Percentiles rank a stretch among this genome's conserved stretches.
Evolutionary conservation across 2,797 vertebrate species (phyloP).

Genomic region (Selene dorsalis): DNA sequence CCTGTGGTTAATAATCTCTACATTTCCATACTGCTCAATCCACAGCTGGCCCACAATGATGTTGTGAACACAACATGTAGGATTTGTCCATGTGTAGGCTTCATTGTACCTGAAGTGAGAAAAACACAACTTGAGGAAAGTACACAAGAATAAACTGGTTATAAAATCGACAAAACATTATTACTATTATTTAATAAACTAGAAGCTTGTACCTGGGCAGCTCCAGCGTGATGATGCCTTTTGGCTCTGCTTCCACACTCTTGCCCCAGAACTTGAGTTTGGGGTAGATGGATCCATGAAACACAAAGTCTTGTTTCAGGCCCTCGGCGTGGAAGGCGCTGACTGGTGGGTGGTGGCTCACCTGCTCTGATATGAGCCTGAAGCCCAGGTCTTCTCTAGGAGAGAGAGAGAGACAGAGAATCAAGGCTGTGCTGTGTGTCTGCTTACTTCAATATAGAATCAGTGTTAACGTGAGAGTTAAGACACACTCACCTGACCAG

Average conservation of each 20-base stretch:
- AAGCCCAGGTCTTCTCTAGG: constrained; percentile 97
- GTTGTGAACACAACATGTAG: constrained; percentile 97
- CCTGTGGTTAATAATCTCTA: constrained; percentile 97
- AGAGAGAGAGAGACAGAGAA: background rate
- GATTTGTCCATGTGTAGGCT: constrained; percentile 98
- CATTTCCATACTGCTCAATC: constrained; percentile 97
- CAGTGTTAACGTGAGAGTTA: background rate
- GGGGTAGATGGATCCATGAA: constrained; percentile 98
- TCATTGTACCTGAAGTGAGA: constrained; percentile 87
- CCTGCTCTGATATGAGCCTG: constrained; percentile 96
- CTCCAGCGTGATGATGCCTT: constrained; percentile 95
- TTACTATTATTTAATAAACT: background rate
- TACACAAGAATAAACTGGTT: background rate
- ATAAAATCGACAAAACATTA: background rate
- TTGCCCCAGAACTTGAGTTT: constrained; percentile 99
- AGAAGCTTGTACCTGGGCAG: constrained; percentile 89
- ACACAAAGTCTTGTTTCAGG: constrained; percentile 92
- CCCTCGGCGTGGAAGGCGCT: constrained; percentile 98
- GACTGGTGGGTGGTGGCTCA: constrained; percentile 97
- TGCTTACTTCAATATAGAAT: background rate
- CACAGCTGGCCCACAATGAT: constrained; percentile 98
- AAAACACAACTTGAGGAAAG: background rate
- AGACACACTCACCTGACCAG: constrained; percentile 87
- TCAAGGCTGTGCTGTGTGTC: background rate
- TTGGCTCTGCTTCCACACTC: constrained; percentile 97